Base-by-base conservation (phyloP, 2,888 invertebrate genomes). In the Disparrhopalites patrizii region DNA sequence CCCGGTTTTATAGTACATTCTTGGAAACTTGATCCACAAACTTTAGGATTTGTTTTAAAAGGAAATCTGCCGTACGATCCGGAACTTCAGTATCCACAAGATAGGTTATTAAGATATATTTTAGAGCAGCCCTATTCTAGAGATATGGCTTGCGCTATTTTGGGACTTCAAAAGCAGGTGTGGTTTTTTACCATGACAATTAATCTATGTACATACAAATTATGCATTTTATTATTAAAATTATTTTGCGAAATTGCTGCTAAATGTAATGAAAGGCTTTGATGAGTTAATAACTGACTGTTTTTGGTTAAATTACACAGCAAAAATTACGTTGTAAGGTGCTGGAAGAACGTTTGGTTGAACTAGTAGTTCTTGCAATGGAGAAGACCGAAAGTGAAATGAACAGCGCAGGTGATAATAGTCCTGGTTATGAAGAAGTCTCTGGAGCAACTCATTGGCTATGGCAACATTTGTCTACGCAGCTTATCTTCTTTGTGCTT, bases 81-180 rank as follows among this genome's bases (percentile, higher is more conserved):
- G 70, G 92, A 93, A 77, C 79, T 95, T 31, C 80, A 91, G 18
- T 90, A 92, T 78, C 93, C 95, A 8, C 96, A 97, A 81, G 91
- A 91, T 7, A 86, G 87, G 38, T 81, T 97, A 36, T 80, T 97
- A 30, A 83, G 91, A 71, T 95, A 96, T 79, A 93, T 97, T 28
- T 79, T 97, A 15, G 92, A 93, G 77, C 96, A 97, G 78, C 93
- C 95, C 0, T 97, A 96, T 79, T 95, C 94, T 1, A 84, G 94
- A 72, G 97, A 97, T 77, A 93, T 96, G 91, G 92, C 96, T 74
- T 94, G 93, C 76, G 90, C 90, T 2, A 95, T 97, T 90, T 82
- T 97, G 20, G 93, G 93, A 47, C 82, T 97, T 25, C 95, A 93
- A 77, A 95, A 95, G 78, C 93, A 94, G 81, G 88, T 88, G 74